Percentiles rank a stretch among this genome's conserved stretches.
These are phyloP conservation scores for Zoanthus sansibaricus DNA, from an alignment of 92 coral and sea anemone genomes.

Conservation along the genomic window DNA sequence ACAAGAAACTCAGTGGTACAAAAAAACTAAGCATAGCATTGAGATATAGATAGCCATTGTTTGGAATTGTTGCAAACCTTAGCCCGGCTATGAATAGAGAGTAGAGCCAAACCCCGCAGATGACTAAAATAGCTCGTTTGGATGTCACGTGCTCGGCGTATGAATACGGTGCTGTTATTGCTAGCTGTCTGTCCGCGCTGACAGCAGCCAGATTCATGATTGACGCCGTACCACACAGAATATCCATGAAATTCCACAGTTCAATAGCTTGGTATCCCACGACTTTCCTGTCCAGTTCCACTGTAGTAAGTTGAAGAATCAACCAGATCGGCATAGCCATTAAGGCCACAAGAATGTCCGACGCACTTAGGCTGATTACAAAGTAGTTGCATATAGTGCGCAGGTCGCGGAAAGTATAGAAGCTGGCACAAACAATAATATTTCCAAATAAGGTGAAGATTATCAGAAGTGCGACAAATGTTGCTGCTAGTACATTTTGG, in stretches of 20 bases:
- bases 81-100: slow-evolving; percentile 74
- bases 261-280: slow-evolving; percentile 35
- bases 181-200: slow-evolving; percentile 91
- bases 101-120: slow-evolving; percentile 80
- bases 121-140: slow-evolving; percentile 75
- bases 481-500: slow-evolving; percentile 73
- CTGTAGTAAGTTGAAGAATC: slow-evolving; percentile 71
- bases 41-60: slow-evolving; percentile 68
- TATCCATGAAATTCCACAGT: slow-evolving; percentile 83
- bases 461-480: slow-evolving; percentile 81
- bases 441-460: slow-evolving; percentile 87
- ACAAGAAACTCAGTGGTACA: slow-evolving; percentile 81
- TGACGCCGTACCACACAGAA: slow-evolving; percentile 82
- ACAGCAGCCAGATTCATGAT: slow-evolving; percentile 90
- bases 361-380: slow-evolving; percentile 81
- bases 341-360: slow-evolving; percentile 89
- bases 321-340: slow-evolving; percentile 93
- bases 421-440: slow-evolving; percentile 89
- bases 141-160: slow-evolving; percentile 88
- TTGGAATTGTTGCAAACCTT: slow-evolving; percentile 45
- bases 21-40: slow-evolving; percentile 74
- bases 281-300: slow-evolving; percentile 46
- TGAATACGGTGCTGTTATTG: slow-evolving; percentile 88
- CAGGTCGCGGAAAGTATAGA: slow-evolving; percentile 87
- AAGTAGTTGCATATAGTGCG: slow-evolving; percentile 96